Base-by-base conservation (phyloP, 2,888 invertebrate species). In the Calephelis perditalis region DNA sequence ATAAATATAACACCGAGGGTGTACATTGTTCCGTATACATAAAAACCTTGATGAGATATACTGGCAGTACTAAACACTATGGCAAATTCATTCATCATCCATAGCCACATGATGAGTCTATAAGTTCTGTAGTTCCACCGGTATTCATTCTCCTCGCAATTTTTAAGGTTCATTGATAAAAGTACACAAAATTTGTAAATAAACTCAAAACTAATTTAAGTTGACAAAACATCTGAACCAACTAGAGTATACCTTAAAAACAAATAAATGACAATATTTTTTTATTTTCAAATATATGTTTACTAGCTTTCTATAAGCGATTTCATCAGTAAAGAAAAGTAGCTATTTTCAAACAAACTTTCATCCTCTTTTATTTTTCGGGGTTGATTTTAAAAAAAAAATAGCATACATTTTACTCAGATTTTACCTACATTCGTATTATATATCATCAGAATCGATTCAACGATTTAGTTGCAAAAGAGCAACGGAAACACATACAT, bases 41-140 rank as follows among this genome's bases (percentile, higher is more conserved):
- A 86, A 65, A 79, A 83, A 61, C 82, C 82, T 60, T 71, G 74
- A 62, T 84, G 79, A 5, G 86, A 77, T 66, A 86, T 74, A 58
- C 81, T 77, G 5, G 75, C 67, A 4, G 82, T 78, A 56, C 74
- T 70, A 57, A 75, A 75, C 63, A 78, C 74, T 7, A 83, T 60
- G 1, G 83, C 68, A 6, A 74, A 67, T 70, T 88, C 86, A 61
- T 84, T 85, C 73, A 86, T 72, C 84, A 86, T 85, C 82, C 84
- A 86, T 36, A 75, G 78, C 77, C 80, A 83, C 59, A 89, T 8
- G 10, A 89, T 65, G 11, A 84, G 63, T 73, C 72, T 81, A 66
- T 85, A 88, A 58, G 76, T 78, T 37, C 66, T 68, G 58, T 86
- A 84, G 64, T 69, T 75, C 86, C 86, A 86, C 12, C 78, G 77